phyloP scores from a whole-genome alignment of 2,113 vertebrate genomes.

The Mystacornis crossleyi region DNA sequence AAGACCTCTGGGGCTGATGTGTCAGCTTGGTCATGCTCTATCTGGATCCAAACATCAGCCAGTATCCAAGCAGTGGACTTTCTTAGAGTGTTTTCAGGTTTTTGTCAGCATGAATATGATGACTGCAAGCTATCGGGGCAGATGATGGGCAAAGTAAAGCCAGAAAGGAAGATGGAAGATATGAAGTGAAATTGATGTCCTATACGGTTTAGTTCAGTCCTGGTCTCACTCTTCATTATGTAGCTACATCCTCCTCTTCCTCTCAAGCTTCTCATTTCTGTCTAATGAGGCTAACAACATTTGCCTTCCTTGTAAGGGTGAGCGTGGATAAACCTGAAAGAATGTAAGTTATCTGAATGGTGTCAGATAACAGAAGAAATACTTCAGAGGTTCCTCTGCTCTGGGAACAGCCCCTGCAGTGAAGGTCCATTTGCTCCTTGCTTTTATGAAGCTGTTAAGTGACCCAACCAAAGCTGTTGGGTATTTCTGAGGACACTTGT shows the following conservation, averaged over 20 bases:
- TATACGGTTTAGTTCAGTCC: background rate
- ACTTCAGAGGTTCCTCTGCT: background rate
- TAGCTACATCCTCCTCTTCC: background rate
- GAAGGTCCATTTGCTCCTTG: background rate
- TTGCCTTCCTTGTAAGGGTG: background rate
- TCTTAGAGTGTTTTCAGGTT: background rate
- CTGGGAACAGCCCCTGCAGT: background rate
- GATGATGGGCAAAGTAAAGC: background rate
- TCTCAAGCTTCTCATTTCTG: background rate
- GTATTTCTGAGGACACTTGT: background rate
- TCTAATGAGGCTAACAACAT: background rate
- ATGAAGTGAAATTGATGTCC: background rate
- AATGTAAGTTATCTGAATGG: background rate
- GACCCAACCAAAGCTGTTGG: background rate
- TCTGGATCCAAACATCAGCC: background rate
- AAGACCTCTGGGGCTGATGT: background rate
- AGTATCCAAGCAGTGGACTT: background rate
- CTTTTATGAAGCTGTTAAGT: background rate
- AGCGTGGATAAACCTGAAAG: background rate
- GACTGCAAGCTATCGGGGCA: background rate
- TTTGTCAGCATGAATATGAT: background rate
- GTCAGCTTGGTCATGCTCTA: fast-evolving
- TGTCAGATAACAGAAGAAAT: background rate
- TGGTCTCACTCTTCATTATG: background rate
- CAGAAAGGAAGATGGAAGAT: background rate